Percentiles rank a stretch among this genome's conserved stretches.
Conservation (phyloP, 2,888 invertebrate species). For the Psococerastis gibbosa region DNA sequence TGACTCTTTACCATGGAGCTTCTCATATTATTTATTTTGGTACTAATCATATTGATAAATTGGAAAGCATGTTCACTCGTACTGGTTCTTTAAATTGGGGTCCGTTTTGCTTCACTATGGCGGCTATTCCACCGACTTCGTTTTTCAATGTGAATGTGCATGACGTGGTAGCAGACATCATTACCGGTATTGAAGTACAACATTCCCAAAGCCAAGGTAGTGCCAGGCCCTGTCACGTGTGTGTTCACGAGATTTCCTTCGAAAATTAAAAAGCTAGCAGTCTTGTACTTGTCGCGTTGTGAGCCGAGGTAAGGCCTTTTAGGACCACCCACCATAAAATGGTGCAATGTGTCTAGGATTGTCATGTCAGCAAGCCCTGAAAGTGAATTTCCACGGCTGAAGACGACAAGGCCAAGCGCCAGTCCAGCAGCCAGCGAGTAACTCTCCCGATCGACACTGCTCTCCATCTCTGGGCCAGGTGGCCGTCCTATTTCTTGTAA, state of each 20-base stretch:
- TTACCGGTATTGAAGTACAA: slow-evolving; percentile 76
- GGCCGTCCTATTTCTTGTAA: slow-evolving; percentile 84
- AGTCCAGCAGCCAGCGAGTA: slow-evolving; percentile 89
- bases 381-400: slow-evolving; percentile 47
- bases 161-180: too few relatives aligned
- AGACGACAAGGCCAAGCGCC: slow-evolving; percentile 75
- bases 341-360: slow-evolving; percentile 62
- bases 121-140: too few relatives aligned
- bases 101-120: too few relatives aligned
- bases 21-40: too few relatives aligned
- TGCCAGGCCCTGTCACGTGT: slow-evolving; percentile 91
- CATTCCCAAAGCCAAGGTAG: slow-evolving; percentile 83
- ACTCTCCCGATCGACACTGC: slow-evolving; percentile 81
- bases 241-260: slow-evolving; percentile 84
- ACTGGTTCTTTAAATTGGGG: too few relatives aligned
- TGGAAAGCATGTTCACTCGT: too few relatives aligned
- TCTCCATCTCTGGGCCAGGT: slow-evolving; percentile 91
- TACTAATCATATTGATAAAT: too few relatives aligned
- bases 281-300: slow-evolving; percentile 75
- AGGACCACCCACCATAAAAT: slow-evolving; percentile 90
- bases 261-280: slow-evolving; percentile 65
- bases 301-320: slow-evolving; percentile 53
- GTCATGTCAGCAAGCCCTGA: slow-evolving; percentile 41
- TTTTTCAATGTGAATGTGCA: too few relatives aligned
- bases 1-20: too few relatives aligned